Percentiles rank a stretch among this genome's conserved stretches.
phyloP scores from a whole-genome alignment of 2,797 vertebrate species.

The Psittacula echo region DNA sequence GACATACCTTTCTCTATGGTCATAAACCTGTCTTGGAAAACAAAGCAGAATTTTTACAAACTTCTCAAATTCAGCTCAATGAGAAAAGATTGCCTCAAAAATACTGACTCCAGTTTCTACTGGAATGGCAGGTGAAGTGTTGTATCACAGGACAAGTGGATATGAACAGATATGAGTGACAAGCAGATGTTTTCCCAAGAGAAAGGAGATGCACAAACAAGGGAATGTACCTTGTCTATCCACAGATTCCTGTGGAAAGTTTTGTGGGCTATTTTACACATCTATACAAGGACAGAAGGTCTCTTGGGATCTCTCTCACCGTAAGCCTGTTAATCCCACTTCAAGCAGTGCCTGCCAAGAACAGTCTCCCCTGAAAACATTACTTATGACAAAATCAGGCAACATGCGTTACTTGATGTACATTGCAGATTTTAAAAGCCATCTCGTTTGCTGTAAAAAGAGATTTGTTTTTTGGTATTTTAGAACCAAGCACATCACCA shows the following conservation, averaged over 20 bases:
- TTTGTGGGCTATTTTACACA: background rate
- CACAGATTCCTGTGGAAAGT: background rate
- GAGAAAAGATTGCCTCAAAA: background rate
- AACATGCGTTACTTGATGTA: background rate
- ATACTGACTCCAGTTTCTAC: background rate
- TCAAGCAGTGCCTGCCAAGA: constrained; percentile 20
- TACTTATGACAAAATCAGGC: constrained; percentile 46
- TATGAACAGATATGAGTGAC: background rate
- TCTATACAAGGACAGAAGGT: background rate
- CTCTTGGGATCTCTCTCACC: background rate
- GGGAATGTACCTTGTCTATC: background rate
- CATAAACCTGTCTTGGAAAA: background rate
- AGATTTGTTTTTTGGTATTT: background rate
- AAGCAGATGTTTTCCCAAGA: background rate
- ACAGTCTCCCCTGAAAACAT: background rate
- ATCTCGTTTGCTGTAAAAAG: background rate
- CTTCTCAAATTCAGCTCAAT: background rate
- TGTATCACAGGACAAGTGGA: background rate
- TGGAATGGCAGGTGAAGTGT: background rate
- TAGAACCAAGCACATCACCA: background rate
- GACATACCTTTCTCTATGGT: background rate
- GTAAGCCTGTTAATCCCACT: constrained; percentile 9
- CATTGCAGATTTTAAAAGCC: constrained; percentile 2
- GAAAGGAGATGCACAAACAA: background rate
- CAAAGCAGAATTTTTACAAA: background rate